These are phyloP conservation scores for Lophius piscatorius DNA, from an alignment of 2,113 vertebrate genomes.

Conservation along the genomic window DNA sequence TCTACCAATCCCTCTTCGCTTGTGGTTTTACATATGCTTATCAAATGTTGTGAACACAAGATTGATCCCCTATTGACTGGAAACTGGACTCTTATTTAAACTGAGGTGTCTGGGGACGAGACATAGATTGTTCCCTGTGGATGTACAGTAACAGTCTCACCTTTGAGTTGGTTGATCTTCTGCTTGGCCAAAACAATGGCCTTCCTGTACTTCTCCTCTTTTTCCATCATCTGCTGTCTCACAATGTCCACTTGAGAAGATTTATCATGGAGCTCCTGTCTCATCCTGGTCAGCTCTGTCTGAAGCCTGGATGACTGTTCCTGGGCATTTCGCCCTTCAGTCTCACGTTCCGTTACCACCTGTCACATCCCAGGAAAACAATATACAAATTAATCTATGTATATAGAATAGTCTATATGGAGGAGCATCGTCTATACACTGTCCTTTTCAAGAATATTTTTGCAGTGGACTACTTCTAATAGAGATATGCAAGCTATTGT, in stretches of 20 bases:
- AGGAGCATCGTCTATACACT: not conserved
- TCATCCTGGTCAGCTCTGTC: slow-evolving; percentile 84
- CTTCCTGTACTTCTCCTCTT: slow-evolving; percentile 95
- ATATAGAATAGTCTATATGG: not conserved
- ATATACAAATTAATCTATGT: not conserved
- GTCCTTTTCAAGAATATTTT: not conserved
- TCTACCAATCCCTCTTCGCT: no score
- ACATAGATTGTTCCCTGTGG: no score
- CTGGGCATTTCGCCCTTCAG: slow-evolving; percentile 84
- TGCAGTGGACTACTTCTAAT: no score
- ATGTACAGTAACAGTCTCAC: slow-evolving; percentile 77
- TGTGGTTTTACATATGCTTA: no score
- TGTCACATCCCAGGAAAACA: slow-evolving; percentile 52
- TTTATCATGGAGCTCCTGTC: slow-evolving; percentile 92
- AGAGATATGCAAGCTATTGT: no score
- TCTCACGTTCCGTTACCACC: slow-evolving; percentile 88
- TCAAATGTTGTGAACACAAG: no score
- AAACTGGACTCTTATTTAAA: no score
- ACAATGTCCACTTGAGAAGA: slow-evolving; percentile 87
- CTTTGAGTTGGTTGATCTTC: slow-evolving; percentile 88
- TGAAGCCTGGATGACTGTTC: slow-evolving; percentile 87
- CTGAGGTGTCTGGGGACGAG: no score
- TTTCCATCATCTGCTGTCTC: slow-evolving; percentile 90
- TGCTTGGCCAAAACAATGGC: slow-evolving; percentile 89
- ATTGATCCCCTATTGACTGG: no score